phyloP scores from a whole-genome alignment of 1,140 invertebrate genomes.

The Apis dorsata region DNA sequence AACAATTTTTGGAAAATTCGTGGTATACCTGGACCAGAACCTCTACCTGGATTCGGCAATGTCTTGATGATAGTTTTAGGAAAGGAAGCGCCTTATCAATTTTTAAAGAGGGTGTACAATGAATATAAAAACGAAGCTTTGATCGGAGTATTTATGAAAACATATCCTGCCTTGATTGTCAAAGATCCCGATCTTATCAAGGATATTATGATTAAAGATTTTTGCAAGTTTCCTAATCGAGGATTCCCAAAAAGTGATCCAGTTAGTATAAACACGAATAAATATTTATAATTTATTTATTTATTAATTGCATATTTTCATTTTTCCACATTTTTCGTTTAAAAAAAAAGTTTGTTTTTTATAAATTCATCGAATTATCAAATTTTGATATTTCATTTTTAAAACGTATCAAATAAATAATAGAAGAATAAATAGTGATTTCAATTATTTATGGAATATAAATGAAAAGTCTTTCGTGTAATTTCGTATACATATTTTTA shows the following conservation, averaged over 20 bases:
- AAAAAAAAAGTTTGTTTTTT: too few species aligned
- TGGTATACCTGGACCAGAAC: conserved; percentile 66
- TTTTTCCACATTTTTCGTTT: too few species aligned
- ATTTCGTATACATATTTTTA: too few species aligned
- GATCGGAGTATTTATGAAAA: conserved; percentile 77
- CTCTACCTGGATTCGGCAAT: conserved; percentile 70
- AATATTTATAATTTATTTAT: too few species aligned
- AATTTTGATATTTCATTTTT: too few species aligned
- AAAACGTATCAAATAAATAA: too few species aligned
- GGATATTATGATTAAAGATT: conserved; percentile 79
- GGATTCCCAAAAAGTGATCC: conserved; percentile 51
- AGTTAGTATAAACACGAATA: neutral
- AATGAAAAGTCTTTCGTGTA: too few species aligned
- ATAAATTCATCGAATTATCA: too few species aligned
- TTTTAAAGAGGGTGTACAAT: conserved; percentile 42
- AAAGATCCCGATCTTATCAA: conserved; percentile 78
- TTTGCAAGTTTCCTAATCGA: conserved; percentile 76
- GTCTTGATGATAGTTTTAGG: conserved; percentile 42
- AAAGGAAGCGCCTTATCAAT: conserved; percentile 38
- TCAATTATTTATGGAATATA: too few species aligned
- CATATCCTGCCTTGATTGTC: conserved; percentile 71
- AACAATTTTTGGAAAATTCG: conserved; percentile 72
- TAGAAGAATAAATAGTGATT: too few species aligned
- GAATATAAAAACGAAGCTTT: conserved; percentile 70
- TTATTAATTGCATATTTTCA: too few species aligned